These are phyloP conservation scores for Thysanoteuthis rhombus DNA, from an alignment of 2,888 invertebrate species.

Conservation along the genomic window DNA sequence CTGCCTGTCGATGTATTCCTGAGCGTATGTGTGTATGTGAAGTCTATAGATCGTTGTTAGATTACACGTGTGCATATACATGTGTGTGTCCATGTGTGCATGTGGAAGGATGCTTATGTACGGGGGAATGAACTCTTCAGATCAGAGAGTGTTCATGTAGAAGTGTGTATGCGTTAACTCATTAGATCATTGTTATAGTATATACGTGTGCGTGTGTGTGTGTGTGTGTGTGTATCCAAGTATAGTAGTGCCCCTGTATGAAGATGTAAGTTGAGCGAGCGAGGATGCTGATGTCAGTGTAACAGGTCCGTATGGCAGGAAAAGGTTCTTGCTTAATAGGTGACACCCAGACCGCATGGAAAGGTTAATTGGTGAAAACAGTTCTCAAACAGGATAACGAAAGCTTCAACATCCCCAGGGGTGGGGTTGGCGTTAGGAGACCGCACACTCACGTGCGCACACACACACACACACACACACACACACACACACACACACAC, in stretches of 20 bases:
- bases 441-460: neutral
- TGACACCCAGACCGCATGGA: neutral
- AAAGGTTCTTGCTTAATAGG: slow-evolving; percentile 12
- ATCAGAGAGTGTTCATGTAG: no score
- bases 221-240: neutral
- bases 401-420: neutral
- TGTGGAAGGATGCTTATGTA: no score
- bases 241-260: neutral
- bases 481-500: neutral
- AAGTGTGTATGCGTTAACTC: no score
- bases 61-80: no score
- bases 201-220: neutral
- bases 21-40: no score
- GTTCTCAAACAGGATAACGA: neutral
- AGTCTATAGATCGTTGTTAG: no score
- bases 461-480: neutral
- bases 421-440: neutral
- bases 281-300: neutral
- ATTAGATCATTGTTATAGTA: no score
- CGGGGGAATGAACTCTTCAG: no score
- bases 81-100: no score
- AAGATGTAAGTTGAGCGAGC: neutral
- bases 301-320: slow-evolving; percentile 12
- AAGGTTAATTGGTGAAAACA: slow-evolving; percentile 12
- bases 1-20: no score